phyloP scores from a whole-genome alignment of 2,797 vertebrate genomes.

The Eulemur albifrons region DNA sequence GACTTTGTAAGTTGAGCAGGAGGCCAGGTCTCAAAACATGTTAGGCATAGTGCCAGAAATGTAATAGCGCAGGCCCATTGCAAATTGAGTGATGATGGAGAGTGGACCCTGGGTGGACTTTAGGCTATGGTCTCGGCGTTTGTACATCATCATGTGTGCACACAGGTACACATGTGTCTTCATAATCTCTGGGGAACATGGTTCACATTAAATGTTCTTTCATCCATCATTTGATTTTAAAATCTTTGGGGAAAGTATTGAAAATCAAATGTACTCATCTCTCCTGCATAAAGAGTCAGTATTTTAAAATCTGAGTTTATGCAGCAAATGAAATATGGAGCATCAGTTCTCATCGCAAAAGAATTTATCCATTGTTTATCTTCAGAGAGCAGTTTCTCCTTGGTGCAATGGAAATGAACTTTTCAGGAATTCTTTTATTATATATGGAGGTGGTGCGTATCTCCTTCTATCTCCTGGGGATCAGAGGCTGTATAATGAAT shows the following conservation, averaged over 20 bases:
- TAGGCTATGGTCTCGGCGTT: neutral
- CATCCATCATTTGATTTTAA: neutral
- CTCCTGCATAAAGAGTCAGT: neutral
- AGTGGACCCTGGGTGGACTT: neutral
- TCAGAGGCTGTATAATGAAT: neutral
- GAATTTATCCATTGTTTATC: neutral
- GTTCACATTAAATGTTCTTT: neutral
- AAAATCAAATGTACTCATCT: neutral
- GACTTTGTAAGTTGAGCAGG: neutral
- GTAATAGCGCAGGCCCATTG: neutral
- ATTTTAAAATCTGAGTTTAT: neutral
- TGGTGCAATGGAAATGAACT: neutral
- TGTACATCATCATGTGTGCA: accelerated
- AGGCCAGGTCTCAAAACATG: neutral
- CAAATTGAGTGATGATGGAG: neutral
- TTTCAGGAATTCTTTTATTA: neutral
- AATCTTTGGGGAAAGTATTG: neutral
- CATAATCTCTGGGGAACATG: neutral
- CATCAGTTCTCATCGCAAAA: neutral
- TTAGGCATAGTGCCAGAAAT: neutral
- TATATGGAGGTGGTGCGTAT: neutral
- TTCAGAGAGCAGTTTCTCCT: neutral
- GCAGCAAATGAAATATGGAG: neutral
- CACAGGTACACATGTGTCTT: neutral
- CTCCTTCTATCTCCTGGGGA: neutral